phyloP scores from a whole-genome alignment of 30 jellyfish, hydroid and myxozoan genomes.

The Rhopilema esculentum region DNA sequence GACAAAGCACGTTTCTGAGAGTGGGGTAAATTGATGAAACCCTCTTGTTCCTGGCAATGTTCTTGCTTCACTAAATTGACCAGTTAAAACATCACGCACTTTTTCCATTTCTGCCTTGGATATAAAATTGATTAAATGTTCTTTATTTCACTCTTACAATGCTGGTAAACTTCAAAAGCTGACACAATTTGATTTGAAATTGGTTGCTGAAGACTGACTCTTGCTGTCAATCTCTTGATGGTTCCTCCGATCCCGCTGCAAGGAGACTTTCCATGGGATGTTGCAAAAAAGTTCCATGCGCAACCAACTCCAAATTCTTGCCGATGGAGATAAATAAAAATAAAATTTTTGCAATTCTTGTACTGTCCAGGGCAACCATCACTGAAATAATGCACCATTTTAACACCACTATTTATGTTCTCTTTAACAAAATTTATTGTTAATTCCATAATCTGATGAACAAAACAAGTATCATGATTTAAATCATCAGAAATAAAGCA shows the following conservation, averaged over 20 bases:
- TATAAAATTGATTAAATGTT: no score
- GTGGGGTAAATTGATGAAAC: no score
- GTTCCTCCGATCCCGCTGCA: conserved; percentile 81
- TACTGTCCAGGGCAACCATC: conserved; percentile 87
- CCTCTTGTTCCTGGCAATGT: no score
- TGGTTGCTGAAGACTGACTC: conserved; percentile 64
- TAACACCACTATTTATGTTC: background rate
- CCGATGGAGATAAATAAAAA: conserved; percentile 50
- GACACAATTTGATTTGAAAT: conserved; percentile 5
- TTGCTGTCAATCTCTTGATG: conserved; percentile 64
- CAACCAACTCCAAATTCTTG: conserved; percentile 58
- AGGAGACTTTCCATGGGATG: conserved; percentile 77
- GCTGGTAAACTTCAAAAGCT: conserved; percentile 12
- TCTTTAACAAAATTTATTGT: background rate
- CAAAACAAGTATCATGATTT: conserved; percentile 26
- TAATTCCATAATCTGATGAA: background rate
- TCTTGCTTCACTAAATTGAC: no score
- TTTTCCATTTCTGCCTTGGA: no score
- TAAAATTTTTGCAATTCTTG: conserved; percentile 62
- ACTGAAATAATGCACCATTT: conserved; percentile 25
- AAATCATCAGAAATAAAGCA: conserved; percentile 64
- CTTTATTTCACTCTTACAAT: no score
- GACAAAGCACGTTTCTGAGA: no score
- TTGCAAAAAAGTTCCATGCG: conserved; percentile 68
- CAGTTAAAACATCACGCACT: no score